A percentile compares a stretch with the other conserved stretches of the same genome.
phyloP scores from a whole-genome alignment of 53 echinoderm and acorn worm genomes.

The Patiria pectinifera region DNA sequence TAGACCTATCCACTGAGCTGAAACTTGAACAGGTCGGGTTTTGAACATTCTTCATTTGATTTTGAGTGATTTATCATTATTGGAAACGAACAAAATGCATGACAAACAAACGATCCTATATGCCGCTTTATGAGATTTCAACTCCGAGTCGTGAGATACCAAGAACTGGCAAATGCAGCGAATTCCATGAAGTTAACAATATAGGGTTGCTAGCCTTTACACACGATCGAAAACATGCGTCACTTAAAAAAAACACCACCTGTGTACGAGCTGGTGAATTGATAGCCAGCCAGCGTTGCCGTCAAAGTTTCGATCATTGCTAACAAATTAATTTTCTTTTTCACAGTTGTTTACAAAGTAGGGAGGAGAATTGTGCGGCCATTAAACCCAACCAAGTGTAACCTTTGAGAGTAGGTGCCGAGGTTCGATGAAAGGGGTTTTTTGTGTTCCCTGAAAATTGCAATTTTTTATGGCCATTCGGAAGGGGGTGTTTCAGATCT shows the following conservation, averaged over 20 bases:
- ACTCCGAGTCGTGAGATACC: neutral
- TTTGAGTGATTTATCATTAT: too few species aligned
- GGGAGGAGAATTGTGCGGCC: neutral
- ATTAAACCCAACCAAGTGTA: slow-evolving; percentile 12
- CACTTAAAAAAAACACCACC: too few species aligned
- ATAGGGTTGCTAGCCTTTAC: too few species aligned
- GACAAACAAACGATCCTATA: too few species aligned
- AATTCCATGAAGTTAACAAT: too few species aligned
- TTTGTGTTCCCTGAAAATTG: neutral
- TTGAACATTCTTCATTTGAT: too few species aligned
- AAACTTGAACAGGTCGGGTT: too few species aligned
- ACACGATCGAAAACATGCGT: too few species aligned
- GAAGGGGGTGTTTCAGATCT: neutral
- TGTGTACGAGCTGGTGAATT: too few species aligned
- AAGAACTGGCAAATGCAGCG: neutral
- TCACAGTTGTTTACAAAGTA: neutral
- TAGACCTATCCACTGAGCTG: too few species aligned
- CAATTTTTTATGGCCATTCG: neutral
- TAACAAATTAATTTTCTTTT: neutral
- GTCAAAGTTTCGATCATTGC: neutral
- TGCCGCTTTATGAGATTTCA: too few species aligned
- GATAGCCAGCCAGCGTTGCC: neutral
- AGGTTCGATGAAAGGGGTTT: neutral
- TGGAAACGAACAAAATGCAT: too few species aligned
- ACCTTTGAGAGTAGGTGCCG: neutral